Percentiles rank a stretch among this genome's conserved stretches.
Conservation (phyloP, 1,140 invertebrate genomes). For the Gerris buenoi region DNA sequence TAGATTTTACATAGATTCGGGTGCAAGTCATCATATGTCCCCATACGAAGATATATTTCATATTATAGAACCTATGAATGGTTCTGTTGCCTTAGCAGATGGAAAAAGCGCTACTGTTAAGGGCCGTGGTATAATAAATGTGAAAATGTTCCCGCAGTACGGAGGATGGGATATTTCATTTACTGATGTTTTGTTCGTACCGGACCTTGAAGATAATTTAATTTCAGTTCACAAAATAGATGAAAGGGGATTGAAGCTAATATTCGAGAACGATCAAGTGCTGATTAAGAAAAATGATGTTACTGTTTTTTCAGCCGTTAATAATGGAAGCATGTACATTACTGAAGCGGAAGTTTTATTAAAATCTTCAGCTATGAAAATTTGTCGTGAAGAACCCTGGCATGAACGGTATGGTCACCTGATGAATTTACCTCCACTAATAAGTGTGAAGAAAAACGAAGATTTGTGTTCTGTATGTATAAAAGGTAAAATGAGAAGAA, state of each 20-base stretch:
- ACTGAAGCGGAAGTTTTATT: not conserved
- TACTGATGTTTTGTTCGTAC: not conserved
- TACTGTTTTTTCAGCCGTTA: not conserved
- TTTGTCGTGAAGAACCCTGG: not conserved
- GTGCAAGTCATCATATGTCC: not conserved
- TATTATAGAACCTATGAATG: not conserved
- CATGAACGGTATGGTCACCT: not conserved
- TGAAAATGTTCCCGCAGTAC: not conserved
- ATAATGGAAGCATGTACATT: not conserved
- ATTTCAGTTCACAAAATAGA: not conserved
- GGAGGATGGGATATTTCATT: not conserved
- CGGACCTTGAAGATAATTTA: not conserved
- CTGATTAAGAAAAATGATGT: not conserved
- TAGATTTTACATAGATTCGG: not conserved
- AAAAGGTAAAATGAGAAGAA: constrained; percentile 2
- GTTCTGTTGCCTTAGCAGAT: not conserved
- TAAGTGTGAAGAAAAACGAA: not conserved
- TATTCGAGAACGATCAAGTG: not conserved
- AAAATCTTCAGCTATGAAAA: not conserved
- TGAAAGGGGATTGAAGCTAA: not conserved
- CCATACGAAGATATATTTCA: not conserved
- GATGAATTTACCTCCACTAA: not conserved
- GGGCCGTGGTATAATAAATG: not conserved
- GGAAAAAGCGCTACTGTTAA: not conserved
- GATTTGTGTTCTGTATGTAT: not conserved